These are phyloP conservation scores for Morpho deidamia DNA, from an alignment of 2,888 invertebrate genomes.

Conservation along the genomic window DNA sequence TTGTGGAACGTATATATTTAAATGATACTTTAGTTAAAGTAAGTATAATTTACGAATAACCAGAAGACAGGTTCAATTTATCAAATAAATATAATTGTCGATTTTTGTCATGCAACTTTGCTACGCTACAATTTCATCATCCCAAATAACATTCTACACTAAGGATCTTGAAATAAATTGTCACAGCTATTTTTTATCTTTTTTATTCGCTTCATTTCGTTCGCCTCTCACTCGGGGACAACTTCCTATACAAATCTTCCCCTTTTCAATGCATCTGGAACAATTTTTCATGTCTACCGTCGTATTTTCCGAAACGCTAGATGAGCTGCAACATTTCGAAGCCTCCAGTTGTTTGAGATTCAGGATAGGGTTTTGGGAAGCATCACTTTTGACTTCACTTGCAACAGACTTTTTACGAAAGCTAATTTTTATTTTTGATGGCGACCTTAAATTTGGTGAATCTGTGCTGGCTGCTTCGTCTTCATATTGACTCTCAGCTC, in stretches of 20 bases:
- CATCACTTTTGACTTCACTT: background rate
- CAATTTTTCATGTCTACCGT: conserved; percentile 26
- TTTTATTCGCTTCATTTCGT: conserved; percentile 20
- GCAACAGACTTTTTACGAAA: conserved; percentile 5
- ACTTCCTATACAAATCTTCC: conserved; percentile 36
- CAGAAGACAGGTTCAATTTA: too few relatives aligned
- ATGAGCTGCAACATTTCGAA: background rate
- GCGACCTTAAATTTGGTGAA: too few relatives aligned
- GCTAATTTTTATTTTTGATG: background rate
- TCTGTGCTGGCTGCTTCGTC: background rate
- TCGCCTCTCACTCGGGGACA: conserved; percentile 37
- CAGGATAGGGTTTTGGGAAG: background rate
- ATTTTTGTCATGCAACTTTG: too few relatives aligned
- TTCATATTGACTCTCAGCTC: background rate
- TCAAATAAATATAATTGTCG: too few relatives aligned
- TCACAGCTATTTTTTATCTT: background rate
- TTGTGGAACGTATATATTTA: too few relatives aligned
- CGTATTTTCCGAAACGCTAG: background rate
- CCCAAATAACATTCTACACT: too few relatives aligned
- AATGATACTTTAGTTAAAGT: too few relatives aligned
- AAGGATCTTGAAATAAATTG: background rate
- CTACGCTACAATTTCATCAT: too few relatives aligned
- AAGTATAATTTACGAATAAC: too few relatives aligned
- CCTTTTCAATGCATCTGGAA: conserved; percentile 39
- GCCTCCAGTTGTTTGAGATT: background rate